Base-by-base conservation (phyloP, 2,113 vertebrate species). In the Bathybates hornii region DNA sequence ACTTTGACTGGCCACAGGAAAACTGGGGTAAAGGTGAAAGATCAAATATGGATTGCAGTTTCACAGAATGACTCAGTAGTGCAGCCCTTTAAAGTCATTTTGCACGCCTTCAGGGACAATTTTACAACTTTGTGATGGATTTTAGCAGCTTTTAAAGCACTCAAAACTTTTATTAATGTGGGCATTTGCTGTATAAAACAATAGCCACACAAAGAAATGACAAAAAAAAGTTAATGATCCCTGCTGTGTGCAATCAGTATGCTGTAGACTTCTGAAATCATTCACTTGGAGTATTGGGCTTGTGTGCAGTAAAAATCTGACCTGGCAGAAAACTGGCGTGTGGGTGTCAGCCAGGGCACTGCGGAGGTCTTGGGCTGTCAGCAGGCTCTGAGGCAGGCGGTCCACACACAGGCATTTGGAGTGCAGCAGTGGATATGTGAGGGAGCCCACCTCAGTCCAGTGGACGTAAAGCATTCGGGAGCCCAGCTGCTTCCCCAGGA, bases 401-500 rank as follows among this genome's bases (percentile, higher is more conserved):
- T 98, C 98, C 5, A 98, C 96, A 2, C 97, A 98, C 66, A 99
- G 93, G 90, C 98, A 99, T 84, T 95, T 96, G 1, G 98, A 98
- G 82, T 99, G 98, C 21, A 98, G 95, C 29, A 97, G 95, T 0
- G 96, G 96, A 3, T 94, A 95, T 0, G 97, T 98, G 86, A 99
- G 94, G 57, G 98, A 97, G 86, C 95, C 96, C 8, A 97, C 98
- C n/a, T 99, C 98, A 0, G 97, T 98, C 98, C 98, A 99, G 95
- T 99, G 98, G 16, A 99, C 98, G 0, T 99, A 99, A 24, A 99
- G 96, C 66, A 97, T 98, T 57, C 98, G 96, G 0, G 97, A 97
- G 19, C 98, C 98, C 86, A 99, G 94, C 9, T 97, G 98, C 90
- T 97, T 97, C 5, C 98, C 98, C 63, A 99, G 89, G 10, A 99